Conservation (phyloP, 2,888 invertebrate species). For the Beris morrisii region DNA sequence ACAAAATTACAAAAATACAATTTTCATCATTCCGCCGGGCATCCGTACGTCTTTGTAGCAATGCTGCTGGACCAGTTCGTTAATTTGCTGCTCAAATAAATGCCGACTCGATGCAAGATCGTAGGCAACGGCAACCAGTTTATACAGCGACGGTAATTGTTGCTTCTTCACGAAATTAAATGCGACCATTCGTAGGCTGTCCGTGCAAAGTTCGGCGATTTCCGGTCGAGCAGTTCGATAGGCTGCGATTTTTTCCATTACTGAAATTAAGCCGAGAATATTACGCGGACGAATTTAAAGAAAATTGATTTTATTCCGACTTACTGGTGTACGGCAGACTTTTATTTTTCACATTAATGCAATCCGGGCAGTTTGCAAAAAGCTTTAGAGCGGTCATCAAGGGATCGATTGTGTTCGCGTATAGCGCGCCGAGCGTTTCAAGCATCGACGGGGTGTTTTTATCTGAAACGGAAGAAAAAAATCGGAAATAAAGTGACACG, state of each 20-base stretch:
- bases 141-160: constrained; percentile 65
- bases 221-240: constrained; percentile 56
- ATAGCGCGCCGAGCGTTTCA: constrained; percentile 45
- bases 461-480: constrained; percentile 40
- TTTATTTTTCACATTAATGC: constrained; percentile 53
- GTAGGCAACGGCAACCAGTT: constrained; percentile 66
- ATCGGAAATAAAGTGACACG: neutral
- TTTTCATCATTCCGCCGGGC: constrained; percentile 8
- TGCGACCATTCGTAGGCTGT: constrained; percentile 68
- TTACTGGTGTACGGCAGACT: constrained; percentile 49
- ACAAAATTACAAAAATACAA: constrained; percentile 6
- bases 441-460: constrained; percentile 48
- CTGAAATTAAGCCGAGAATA: constrained; percentile 44
- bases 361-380: constrained; percentile 53
- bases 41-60: constrained; percentile 67
- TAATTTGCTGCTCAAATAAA: constrained; percentile 64
- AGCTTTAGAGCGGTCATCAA: constrained; percentile 51
- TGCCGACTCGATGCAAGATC: constrained; percentile 65
- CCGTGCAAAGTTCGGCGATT: constrained; percentile 57
- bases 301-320: constrained; percentile 29
- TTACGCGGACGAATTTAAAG: neutral
- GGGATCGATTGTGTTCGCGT: constrained; percentile 47
- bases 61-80: constrained; percentile 60
- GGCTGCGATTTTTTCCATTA: constrained; percentile 64
- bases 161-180: constrained; percentile 72